Evolutionary conservation across 2,113 vertebrate species (phyloP).

Genomic region (Verasper variegatus): DNA sequence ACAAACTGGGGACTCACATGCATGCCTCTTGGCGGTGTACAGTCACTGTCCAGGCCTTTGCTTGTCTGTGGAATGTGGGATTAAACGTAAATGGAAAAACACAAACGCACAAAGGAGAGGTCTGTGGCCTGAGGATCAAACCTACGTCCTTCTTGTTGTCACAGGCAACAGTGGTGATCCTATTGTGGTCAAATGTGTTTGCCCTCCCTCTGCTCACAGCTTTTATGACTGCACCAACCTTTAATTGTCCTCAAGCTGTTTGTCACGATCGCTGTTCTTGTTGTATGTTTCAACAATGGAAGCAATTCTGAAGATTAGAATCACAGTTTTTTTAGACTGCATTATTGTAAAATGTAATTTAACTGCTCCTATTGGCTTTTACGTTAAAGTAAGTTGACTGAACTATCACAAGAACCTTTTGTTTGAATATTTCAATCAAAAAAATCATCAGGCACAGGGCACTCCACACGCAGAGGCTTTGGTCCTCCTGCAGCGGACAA

Average conservation of each 20-base stretch:
- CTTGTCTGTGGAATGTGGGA: conserved; percentile 66
- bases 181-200: conserved; percentile 45
- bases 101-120: conserved; percentile 35
- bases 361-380: background rate
- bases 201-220: background rate
- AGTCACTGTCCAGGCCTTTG: conserved; percentile 52
- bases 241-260: conserved; percentile 3
- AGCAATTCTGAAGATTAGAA: background rate
- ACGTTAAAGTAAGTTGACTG: too few species aligned
- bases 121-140: conserved; percentile 52
- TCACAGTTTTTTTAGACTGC: background rate
- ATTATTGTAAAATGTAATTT: background rate
- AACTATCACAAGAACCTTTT: background rate
- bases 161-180: conserved; percentile 38
- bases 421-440: background rate
- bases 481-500: too few species aligned
- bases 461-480: too few species aligned
- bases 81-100: conserved; percentile 59
- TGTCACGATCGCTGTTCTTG: background rate
- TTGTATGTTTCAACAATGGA: background rate
- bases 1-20: conserved; percentile 21
- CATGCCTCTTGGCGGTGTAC: conserved; percentile 27
- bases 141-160: conserved; percentile 37
- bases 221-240: background rate
- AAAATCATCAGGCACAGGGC: background rate